A percentile compares a stretch with the other conserved stretches of the same genome.
Evolutionary conservation across 2,113 vertebrate genomes (phyloP).

Genomic region (Thymallus thymallus): DNA sequence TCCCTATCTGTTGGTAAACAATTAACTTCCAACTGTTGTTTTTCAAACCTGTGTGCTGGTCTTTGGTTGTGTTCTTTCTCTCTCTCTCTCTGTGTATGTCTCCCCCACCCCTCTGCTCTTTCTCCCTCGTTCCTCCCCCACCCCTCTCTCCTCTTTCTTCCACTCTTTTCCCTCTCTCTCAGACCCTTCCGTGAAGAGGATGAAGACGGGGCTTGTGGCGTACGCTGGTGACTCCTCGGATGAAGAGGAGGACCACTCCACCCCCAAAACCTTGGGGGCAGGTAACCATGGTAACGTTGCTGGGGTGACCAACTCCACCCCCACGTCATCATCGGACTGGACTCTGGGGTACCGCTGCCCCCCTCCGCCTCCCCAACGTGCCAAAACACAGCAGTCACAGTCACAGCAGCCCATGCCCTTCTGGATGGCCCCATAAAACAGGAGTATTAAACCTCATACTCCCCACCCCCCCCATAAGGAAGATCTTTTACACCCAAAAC

Average conservation of each 20-base stretch:
- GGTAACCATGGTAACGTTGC: slow-evolving; percentile 71
- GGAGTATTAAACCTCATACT: slow-evolving; percentile 20
- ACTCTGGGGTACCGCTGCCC: slow-evolving; percentile 87
- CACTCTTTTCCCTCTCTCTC: slow-evolving; percentile 41
- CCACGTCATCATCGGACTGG: slow-evolving; percentile 70
- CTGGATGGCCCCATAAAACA: slow-evolving; percentile 91
- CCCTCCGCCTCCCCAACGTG: slow-evolving; percentile 78
- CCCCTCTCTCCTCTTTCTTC: not conserved
- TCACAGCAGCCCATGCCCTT: slow-evolving; percentile 91
- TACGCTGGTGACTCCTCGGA: slow-evolving; percentile 92
- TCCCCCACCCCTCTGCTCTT: slow-evolving; percentile 13
- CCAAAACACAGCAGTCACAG: slow-evolving; percentile 81
- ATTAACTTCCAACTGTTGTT: slow-evolving; percentile 21
- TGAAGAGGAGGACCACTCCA: slow-evolving; percentile 92
- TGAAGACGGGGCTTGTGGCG: slow-evolving; percentile 86
- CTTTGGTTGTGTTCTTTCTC: slow-evolving; percentile 12
- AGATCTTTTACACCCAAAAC: not conserved
- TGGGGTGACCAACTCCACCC: slow-evolving; percentile 65
- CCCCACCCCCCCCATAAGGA: slow-evolving; percentile 3
- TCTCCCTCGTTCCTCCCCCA: slow-evolving; percentile 1
- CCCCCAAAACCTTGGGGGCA: slow-evolving; percentile 78
- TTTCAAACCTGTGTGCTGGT: slow-evolving; percentile 56
- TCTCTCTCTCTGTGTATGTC: not conserved
- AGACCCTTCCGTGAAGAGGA: slow-evolving; percentile 85
- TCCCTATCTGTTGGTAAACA: slow-evolving; percentile 48